Conservation (phyloP, 2,797 vertebrate genomes). For the Lacerta bilineata region DNA sequence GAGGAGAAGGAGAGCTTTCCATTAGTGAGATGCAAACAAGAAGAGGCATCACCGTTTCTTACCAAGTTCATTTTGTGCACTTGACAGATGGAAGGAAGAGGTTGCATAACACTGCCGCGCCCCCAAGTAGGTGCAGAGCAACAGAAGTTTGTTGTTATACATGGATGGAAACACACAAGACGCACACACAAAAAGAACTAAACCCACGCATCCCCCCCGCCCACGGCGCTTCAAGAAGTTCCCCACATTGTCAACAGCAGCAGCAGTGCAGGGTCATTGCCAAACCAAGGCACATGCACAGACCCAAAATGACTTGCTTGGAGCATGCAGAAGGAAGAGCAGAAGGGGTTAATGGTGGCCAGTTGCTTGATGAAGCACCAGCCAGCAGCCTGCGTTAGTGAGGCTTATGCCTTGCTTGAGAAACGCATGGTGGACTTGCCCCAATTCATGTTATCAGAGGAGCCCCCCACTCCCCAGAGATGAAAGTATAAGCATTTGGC, state of each 20-base stretch:
- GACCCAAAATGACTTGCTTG: slow-evolving; percentile 19
- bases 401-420: slow-evolving; percentile 11
- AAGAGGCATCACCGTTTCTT: background rate
- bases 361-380: slow-evolving; percentile 48
- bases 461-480: background rate
- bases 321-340: slow-evolving; percentile 59
- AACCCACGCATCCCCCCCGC: background rate
- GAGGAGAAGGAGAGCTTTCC: slow-evolving; percentile 20
- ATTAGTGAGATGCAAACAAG: background rate
- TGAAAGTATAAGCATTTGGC: slow-evolving; percentile 40
- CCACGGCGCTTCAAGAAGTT: slow-evolving; percentile 25
- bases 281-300: slow-evolving; percentile 63
- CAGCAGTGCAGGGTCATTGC: slow-evolving; percentile 1
- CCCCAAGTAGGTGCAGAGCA: slow-evolving; percentile 10
- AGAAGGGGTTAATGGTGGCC: slow-evolving; percentile 31
- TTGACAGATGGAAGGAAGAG: slow-evolving; percentile 4
- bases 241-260: slow-evolving; percentile 8
- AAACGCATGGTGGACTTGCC: background rate
- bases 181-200: background rate
- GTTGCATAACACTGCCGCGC: slow-evolving; percentile 26
- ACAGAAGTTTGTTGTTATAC: slow-evolving; percentile 41
- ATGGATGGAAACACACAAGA: slow-evolving; percentile 26
- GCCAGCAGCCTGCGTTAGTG: slow-evolving; percentile 51
- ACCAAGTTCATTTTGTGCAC: accelerated
- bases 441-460: background rate